Base-by-base conservation (phyloP, 2,797 vertebrate genomes). In the Parauchenoglanis punctatus region DNA sequence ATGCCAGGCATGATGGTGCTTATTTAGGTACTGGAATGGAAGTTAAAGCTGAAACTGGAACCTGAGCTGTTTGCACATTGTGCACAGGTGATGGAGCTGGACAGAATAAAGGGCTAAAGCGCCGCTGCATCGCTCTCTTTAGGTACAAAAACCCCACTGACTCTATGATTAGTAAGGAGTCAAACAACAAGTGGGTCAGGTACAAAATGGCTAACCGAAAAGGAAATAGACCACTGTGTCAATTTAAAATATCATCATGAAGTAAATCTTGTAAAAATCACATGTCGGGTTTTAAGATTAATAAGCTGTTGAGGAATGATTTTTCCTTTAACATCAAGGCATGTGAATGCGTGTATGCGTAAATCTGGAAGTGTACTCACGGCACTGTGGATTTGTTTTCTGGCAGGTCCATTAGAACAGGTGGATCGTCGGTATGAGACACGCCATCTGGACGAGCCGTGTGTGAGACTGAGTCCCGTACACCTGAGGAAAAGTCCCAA, bases 381-480 rank as follows among this genome's bases (percentile, higher is more conserved):
- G 85, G 94, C 61, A 95, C 86, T 11, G 94, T 96, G 87, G 98
- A 97, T 85, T 95, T 96, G 91, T 97, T 98, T 89, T 95, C 94
- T 0, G 97, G 97, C 31, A 98, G 95, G 91, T 98, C 98, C 2
- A 97, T 95, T 83, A 98, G 94, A 72, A 97, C 82, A 0, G 97
- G 97, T 2, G 97, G 97, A n/a, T 97, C 96, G 0, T 97, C 94
- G 0, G 96, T 92, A 90, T 96, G 96, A 8, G 96, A 94, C 12
- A 95, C 93, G 85, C 92, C 90, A n/a, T 94, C 94, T 0, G 96
- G 96, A 86, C 94, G 96, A 31, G 95, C 96, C 0, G 97, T 99
- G 88, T 97, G 97, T 12, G 98, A 99, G 91, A 99, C 97, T 0
- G 97, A 98, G 86, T 99, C 98, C 91, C 98, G 95, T 88, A 99